Percentiles rank a stretch among this genome's conserved stretches.
These are phyloP conservation scores for Cathartes aura DNA, from an alignment of 2,113 vertebrate species.

Conservation along the genomic window DNA sequence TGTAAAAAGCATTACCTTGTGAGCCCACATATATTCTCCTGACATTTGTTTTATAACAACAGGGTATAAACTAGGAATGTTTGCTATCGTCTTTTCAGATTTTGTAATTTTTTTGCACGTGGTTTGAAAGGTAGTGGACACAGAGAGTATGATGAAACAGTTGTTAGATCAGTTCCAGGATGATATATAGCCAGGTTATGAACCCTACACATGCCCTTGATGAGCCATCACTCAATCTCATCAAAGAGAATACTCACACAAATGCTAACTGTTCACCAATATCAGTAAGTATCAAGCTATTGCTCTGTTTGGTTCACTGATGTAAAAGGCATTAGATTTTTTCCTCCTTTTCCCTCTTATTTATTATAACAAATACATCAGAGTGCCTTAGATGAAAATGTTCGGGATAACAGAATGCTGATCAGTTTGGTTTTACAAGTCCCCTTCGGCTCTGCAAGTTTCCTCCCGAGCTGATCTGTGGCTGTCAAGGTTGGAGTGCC, in stretches of 20 bases:
- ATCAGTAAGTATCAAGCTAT: neutral
- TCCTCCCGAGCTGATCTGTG: neutral
- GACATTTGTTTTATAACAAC: neutral
- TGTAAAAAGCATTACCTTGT: neutral
- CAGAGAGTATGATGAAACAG: neutral
- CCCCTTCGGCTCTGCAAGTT: neutral
- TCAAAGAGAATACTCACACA: neutral
- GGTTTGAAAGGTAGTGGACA: neutral
- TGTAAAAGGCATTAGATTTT: neutral
- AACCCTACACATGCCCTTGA: neutral
- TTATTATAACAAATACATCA: neutral
- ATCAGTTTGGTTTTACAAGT: neutral
- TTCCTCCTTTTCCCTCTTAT: neutral
- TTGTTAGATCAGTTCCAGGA: neutral
- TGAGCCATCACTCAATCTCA: neutral
- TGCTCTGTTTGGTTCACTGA: neutral
- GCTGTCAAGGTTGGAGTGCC: slow-evolving; percentile 18
- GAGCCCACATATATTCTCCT: neutral
- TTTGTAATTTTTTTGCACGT: neutral
- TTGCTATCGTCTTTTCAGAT: neutral
- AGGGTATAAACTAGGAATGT: neutral
- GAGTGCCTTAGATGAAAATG: neutral
- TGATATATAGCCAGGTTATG: neutral
- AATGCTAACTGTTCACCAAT: neutral
- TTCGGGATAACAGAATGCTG: neutral